Conservation (phyloP, 1,140 invertebrate species). For the Coenobita brevimanus region DNA sequence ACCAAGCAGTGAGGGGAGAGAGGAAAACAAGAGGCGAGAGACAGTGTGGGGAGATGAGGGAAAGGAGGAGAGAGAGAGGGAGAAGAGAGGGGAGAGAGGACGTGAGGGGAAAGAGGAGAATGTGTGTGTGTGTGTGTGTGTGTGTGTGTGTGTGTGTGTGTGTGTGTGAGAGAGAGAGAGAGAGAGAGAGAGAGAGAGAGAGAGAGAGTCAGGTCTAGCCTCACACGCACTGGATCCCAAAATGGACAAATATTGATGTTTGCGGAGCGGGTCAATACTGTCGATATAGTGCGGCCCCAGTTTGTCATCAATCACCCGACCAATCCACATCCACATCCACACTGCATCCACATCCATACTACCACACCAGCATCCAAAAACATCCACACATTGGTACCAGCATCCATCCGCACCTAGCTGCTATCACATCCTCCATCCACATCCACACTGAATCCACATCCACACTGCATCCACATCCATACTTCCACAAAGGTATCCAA, state of each 20-base stretch:
- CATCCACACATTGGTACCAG: too few species aligned
- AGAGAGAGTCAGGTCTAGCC: background rate
- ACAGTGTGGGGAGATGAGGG: too few species aligned
- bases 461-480: too few species aligned
- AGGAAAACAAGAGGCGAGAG: too few species aligned
- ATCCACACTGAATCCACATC: too few species aligned
- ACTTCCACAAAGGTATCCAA: too few species aligned
- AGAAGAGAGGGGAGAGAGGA: background rate
- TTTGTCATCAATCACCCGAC: background rate
- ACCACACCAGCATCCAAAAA: background rate
- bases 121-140: too few species aligned
- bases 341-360: background rate
- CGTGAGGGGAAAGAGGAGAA: background rate
- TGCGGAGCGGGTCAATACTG: too few species aligned
- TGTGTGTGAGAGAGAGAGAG: background rate
- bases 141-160: background rate
- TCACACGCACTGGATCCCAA: background rate
- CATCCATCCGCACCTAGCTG: too few species aligned
- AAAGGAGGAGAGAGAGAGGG: background rate
- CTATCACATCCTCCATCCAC: too few species aligned
- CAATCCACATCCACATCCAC: background rate
- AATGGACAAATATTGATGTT: conserved; percentile 2
- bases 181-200: background rate
- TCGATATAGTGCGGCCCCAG: background rate
- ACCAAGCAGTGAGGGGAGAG: too few species aligned